A percentile compares a stretch with the other conserved stretches of the same genome.
Conservation (phyloP, 2,888 invertebrate species). For the Cremastinae sp. region DNA sequence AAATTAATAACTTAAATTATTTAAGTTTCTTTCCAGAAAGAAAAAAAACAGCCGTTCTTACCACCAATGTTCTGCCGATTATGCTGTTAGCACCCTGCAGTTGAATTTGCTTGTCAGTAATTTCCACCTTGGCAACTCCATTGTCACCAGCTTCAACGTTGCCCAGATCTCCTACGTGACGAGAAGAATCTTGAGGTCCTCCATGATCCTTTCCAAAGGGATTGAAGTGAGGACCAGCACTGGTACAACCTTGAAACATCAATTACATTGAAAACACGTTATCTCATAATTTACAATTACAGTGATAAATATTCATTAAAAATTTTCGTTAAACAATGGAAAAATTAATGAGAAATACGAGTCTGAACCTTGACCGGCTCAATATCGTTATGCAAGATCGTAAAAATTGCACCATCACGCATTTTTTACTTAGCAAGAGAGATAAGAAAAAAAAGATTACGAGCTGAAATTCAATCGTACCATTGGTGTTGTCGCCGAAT, state of each 20-base stretch:
- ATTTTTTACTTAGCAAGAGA: background rate
- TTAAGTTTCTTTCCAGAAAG: background rate
- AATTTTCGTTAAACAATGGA: too few relatives aligned
- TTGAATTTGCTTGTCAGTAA: constrained; percentile 85
- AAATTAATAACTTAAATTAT: background rate
- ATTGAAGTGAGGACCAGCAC: constrained; percentile 97
- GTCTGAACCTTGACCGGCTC: background rate
- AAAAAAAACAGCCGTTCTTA: constrained; percentile 59
- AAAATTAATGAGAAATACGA: too few relatives aligned
- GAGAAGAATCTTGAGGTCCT: constrained; percentile 86
- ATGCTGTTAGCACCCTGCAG: constrained; percentile 88
- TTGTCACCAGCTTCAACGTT: constrained; percentile 86
- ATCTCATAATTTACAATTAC: too few relatives aligned
- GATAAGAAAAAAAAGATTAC: background rate
- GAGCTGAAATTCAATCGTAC: constrained; percentile 75
- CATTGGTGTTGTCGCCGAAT: constrained; percentile 97
- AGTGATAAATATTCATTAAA: too few relatives aligned
- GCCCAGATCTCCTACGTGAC: constrained; percentile 96
- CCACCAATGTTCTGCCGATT: constrained; percentile 92
- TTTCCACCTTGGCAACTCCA: constrained; percentile 86
- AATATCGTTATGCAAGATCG: too few relatives aligned
- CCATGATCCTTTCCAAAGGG: constrained; percentile 91
- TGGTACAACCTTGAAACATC: constrained; percentile 85
- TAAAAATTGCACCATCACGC: too few relatives aligned
- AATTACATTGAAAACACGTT: too few relatives aligned